Conservation (phyloP, 2,113 vertebrate species). For the Cranoglanis bouderius region DNA sequence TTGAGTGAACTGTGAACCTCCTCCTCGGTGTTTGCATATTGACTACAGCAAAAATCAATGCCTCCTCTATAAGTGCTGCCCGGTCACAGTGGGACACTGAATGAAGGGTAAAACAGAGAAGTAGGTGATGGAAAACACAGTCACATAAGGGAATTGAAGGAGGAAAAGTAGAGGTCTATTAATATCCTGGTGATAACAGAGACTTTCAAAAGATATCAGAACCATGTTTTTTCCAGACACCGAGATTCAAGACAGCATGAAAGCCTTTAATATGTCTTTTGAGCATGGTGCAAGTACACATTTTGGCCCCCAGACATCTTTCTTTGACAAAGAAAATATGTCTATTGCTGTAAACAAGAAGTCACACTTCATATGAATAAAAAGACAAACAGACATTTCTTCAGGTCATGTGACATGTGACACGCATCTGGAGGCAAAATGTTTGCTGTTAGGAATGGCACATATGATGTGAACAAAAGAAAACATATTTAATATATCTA, state of each 20-base stretch:
- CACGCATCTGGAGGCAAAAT: background rate
- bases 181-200: slow-evolving; percentile 1
- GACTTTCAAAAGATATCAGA: background rate
- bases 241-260: background rate
- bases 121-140: slow-evolving; percentile 7
- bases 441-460: background rate
- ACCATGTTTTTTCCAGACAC: background rate
- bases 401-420: background rate
- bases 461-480: background rate
- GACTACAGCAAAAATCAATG: slow-evolving; percentile 37
- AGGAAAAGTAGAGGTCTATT: background rate
- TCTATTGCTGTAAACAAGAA: background rate
- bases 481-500: background rate
- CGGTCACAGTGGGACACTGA: slow-evolving; percentile 8
- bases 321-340: background rate
- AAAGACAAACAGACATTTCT: background rate
- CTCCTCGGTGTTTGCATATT: slow-evolving; percentile 32
- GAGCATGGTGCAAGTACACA: background rate
- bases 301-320: background rate
- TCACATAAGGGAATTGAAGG: background rate
- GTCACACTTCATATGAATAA: background rate
- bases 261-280: background rate
- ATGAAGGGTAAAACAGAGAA: slow-evolving; percentile 22
- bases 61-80: slow-evolving; percentile 17
- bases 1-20: slow-evolving; percentile 30